phyloP scores from a whole-genome alignment of 2,797 vertebrate species.

The Mus caroli region DNA sequence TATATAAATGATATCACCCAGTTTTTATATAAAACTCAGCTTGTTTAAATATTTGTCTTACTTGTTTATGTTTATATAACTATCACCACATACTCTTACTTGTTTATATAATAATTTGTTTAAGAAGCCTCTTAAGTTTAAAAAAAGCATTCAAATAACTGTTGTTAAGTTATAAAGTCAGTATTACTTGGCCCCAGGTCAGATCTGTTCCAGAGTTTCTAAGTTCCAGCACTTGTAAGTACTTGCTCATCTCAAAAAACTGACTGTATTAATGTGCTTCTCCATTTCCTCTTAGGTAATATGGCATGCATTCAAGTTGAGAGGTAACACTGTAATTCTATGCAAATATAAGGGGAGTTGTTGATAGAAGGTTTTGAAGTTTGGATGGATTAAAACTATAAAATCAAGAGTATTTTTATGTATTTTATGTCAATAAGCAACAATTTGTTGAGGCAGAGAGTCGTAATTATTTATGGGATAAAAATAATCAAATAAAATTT shows the following conservation, averaged over 20 bases:
- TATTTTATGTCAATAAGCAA: constrained; percentile 23
- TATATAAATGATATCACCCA: background rate
- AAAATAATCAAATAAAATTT: constrained; percentile 30
- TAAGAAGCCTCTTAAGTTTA: background rate
- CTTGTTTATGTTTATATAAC: background rate
- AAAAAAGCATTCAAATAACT: constrained; percentile 37
- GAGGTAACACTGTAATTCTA: constrained; percentile 10
- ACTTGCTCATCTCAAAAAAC: constrained; percentile 63
- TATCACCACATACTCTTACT: background rate
- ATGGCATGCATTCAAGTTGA: constrained; percentile 57
- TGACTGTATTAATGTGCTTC: background rate
- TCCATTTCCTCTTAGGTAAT: background rate
- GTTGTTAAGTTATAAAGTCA: background rate
- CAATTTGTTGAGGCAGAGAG: constrained; percentile 30
- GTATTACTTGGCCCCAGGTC: background rate
- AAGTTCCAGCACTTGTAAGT: constrained; percentile 29
- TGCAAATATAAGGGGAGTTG: constrained; percentile 37
- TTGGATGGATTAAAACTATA: constrained; percentile 43
- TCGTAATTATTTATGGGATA: background rate
- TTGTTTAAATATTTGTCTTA: constrained; percentile 3
- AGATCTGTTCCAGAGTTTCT: background rate
- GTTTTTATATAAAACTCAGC: background rate
- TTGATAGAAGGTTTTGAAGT: constrained; percentile 63
- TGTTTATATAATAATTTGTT: background rate
- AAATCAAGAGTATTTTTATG: constrained; percentile 23